Evolutionary conservation across 2,113 vertebrate species (phyloP), one percentile per base, ranked within the genome.

Genomic region (Crotalus tigris): DNA sequence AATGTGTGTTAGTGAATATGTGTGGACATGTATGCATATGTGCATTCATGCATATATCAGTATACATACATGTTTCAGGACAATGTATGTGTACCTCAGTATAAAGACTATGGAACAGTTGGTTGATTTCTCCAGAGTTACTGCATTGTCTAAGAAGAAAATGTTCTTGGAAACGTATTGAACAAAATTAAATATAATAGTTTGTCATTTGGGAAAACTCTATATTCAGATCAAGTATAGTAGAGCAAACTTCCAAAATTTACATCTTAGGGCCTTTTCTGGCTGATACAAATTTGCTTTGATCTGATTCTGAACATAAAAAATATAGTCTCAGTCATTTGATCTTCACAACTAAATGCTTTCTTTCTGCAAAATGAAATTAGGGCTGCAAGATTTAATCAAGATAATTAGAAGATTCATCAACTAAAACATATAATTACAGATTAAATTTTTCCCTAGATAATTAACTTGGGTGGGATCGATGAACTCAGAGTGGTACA

Each of bases 351-450:
- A 89, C 55, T 81, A 29, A 51, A 61, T 19, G 53, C 59, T 12
- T 55, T 55, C 24, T 64, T 53, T 29, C 91, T 92, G 29, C 33
- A 92, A 53, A 87, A 92, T 92, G 85, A 92, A 86, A 92, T 85
- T 87, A 51, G 5, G 55, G n/a, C 13, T 55, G 51, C 24, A 54
- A 89, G 87, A 89, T 92, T 89, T 92, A 54, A 92, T 92, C 59
- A 88, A 92, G 59, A 89, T 89, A 92, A 89, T 92, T 92, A 88
- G 46, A 64, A 92, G 51, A 92, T 91, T 85, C 33, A 24, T 75
- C 51, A 92, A 57, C 54, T 55, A 81, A 81, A 92, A 53, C 59
- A 54, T 57, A 92, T 55, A 89, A 89, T 92, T 53, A 92, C 51
- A 92, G 59, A 92, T 88, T 69, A 85, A 92, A 21, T 39, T 39